phyloP scores from a whole-genome alignment of 2,113 vertebrate species.

The Pheucticus melanocephalus region DNA sequence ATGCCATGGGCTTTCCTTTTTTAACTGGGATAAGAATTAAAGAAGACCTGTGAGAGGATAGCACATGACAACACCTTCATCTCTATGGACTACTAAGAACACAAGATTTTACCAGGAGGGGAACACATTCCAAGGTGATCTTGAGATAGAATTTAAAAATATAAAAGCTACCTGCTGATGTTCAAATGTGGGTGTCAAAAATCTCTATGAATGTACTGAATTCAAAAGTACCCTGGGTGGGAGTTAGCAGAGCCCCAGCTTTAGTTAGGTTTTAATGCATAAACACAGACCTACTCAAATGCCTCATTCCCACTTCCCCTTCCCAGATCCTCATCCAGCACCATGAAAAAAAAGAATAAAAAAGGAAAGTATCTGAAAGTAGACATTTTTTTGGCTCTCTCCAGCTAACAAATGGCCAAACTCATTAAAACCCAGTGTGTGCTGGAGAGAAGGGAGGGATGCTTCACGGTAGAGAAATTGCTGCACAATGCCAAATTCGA shows the following conservation, averaged over 20 bases:
- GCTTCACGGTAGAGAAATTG: background rate
- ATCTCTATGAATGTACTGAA: background rate
- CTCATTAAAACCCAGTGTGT: slow-evolving; percentile 5
- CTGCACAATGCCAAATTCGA: background rate
- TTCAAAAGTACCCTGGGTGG: background rate
- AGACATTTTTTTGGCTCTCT: slow-evolving; percentile 8
- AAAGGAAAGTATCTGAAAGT: background rate
- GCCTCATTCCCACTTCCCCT: background rate
- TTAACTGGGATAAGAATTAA: background rate
- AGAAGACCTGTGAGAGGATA: background rate
- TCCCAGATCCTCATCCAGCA: background rate
- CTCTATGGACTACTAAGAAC: background rate
- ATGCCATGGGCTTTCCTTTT: background rate
- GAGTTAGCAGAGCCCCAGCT: background rate
- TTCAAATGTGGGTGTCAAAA: background rate
- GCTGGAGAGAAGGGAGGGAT: background rate
- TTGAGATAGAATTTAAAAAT: background rate
- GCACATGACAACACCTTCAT: background rate
- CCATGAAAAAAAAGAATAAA: background rate
- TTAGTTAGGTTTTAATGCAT: background rate
- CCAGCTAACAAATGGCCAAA: slow-evolving; percentile 27
- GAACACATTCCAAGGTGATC: rapidly evolving
- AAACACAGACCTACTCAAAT: background rate
- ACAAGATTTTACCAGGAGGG: background rate
- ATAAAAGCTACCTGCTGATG: background rate